Evolutionary conservation across 2,113 vertebrate genomes (phyloP), one percentile per base, ranked within the genome.

Genomic region (Hippocampus abdominalis): DNA sequence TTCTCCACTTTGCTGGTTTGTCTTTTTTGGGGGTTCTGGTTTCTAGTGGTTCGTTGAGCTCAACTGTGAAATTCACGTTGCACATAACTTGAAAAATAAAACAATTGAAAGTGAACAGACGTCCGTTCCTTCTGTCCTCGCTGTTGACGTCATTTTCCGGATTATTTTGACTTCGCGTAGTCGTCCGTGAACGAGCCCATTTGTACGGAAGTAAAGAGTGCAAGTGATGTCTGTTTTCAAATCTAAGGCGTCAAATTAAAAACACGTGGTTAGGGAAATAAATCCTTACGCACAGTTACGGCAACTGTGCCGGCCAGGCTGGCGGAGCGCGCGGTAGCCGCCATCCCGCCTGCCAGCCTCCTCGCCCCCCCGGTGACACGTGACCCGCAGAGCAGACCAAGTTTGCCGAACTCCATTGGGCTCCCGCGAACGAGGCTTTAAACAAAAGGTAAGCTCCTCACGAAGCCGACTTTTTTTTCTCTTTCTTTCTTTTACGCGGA

Each of bases 21-120:
- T 84, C 54, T 73, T 75, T 82, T 77, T 5, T n/a, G n/a, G 42
- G 83, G 82, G 81, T 82, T 89, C 86, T 60, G 85, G 86, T 84
- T 86, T 86, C 78, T 88, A 85, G 88, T 84, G 79, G 80, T 91
- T 81, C 32, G 84, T 92, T 90, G 86, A 92, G 90, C 84, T 92
- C 87, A 90, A 93, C 92, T 93, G 92, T 93, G 92, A 93, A 93
- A 89, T 91, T 91, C 86, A 91, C 90, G 88, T 93, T 92, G 92
- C 92, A 93, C 92, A 92, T 92, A 80, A 87, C 90, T 93, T 90
- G 82, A 89, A 88, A 88, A 93, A 93, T 92, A 92, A 93, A 92
- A 89, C 29, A 39, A 84, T 72, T 75, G 11, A 83, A 84, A 78
- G 56, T 86, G 67, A 69, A 61, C 15, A 21, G 32, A 27, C 51